These are phyloP conservation scores for Lophotriccus pileatus DNA, from an alignment of 2,797 vertebrate genomes.

Conservation along the genomic window DNA sequence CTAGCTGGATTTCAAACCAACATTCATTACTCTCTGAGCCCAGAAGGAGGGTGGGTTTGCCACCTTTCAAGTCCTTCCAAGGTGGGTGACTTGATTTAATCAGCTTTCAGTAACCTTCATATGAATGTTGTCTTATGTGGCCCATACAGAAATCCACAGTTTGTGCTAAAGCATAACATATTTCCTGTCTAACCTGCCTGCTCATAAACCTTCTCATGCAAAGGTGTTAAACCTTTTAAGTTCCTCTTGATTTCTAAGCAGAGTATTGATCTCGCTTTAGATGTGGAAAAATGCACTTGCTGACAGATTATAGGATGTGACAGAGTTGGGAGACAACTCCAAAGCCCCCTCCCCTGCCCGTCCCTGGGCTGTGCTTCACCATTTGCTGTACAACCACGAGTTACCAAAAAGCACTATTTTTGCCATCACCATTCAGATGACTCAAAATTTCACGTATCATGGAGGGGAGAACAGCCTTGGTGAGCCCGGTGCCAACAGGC, in stretches of 20 bases:
- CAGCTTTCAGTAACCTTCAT: not conserved
- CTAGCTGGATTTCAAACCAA: not conserved
- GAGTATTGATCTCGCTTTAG: not conserved
- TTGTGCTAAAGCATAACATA: not conserved
- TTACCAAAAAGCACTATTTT: not conserved
- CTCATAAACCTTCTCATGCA: not conserved
- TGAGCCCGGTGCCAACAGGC: not conserved
- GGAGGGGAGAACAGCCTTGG: too few relatives aligned
- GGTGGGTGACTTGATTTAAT: not conserved
- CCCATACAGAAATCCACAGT: not conserved
- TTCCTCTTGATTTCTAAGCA: not conserved
- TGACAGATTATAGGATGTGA: not conserved
- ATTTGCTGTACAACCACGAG: rapidly evolving
- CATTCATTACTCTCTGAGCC: not conserved
- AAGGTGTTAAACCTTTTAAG: not conserved
- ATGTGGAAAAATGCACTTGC: not conserved
- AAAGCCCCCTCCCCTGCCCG: not conserved
- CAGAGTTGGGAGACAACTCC: not conserved
- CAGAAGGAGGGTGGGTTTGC: not conserved
- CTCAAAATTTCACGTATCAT: rapidly evolving
- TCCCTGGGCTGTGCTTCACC: rapidly evolving
- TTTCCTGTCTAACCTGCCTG: not conserved
- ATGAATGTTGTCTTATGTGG: not conserved
- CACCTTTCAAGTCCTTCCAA: not conserved
- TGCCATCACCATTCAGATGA: not conserved